Conservation (phyloP, 2,113 vertebrate species). For the Brachyhypopomus gauderio region DNA sequence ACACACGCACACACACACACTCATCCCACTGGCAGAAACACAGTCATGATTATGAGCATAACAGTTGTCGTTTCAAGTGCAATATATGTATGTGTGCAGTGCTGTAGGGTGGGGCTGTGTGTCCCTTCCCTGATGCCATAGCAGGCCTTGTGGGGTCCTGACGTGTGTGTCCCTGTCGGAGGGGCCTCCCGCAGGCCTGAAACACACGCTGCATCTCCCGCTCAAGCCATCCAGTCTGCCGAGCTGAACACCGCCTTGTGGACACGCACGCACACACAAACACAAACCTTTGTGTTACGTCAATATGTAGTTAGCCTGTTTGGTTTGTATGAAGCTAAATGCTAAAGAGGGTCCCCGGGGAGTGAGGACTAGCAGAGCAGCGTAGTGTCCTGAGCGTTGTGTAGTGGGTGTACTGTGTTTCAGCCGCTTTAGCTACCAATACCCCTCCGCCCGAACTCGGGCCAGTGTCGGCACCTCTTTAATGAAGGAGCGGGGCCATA, state of each 20-base stretch:
- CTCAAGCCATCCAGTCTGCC: background rate
- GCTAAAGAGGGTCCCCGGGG: background rate
- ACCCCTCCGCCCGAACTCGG: too few relatives aligned
- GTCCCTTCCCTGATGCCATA: too few relatives aligned
- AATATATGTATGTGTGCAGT: background rate
- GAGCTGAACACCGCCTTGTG: too few relatives aligned
- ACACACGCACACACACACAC: background rate
- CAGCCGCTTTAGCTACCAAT: too few relatives aligned
- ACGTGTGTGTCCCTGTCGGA: background rate
- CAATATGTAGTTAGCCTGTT: background rate
- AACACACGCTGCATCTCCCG: background rate
- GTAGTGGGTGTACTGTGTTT: too few relatives aligned
- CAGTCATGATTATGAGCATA: too few relatives aligned
- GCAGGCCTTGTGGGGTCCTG: background rate
- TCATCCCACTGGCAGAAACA: background rate
- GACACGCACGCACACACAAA: constrained; percentile 1
- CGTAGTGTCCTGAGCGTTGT: too few relatives aligned
- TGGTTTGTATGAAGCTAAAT: background rate
- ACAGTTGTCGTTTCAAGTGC: constrained; percentile 30
- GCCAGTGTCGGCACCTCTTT: too few relatives aligned
- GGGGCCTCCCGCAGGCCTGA: constrained; percentile 23
- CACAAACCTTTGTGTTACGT: constrained; percentile 5
- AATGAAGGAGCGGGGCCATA: too few relatives aligned
- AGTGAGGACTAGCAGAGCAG: background rate
- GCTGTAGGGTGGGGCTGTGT: background rate